Evolutionary conservation across 2,113 vertebrate genomes (phyloP), one percentile per base, ranked within the genome.

Genomic region (Columba livia): DNA sequence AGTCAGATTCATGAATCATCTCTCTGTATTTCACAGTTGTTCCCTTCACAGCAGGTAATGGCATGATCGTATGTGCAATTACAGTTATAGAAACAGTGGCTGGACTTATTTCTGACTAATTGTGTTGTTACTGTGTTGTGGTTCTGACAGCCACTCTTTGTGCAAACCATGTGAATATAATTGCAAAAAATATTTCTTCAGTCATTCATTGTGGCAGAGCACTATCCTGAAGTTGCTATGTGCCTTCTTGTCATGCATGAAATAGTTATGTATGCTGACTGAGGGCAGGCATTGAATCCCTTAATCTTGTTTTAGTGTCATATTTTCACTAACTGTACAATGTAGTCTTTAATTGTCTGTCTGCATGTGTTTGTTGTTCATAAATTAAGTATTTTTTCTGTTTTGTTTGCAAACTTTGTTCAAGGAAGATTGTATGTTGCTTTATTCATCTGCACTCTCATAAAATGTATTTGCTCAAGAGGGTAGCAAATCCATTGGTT

Each of bases 1-100:
- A 93, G 32, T 95, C 85, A 91, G 51, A 77, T 53, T 79, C 23
- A 73, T 93, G 79, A 92, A 70, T 93, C 71, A 88, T 61, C n/a
- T 85, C 42, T 64, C n/a, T 77, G 3, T 58, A 20, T 82, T 93
- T 89, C 71, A 54, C 32, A 71, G 86, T 90, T 90, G 54, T 44
- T 89, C 24, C n/a, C 92, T 88, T 77, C 75, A 66, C 62, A 90
- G 64, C 51, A 95, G 79, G 85, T 67, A 88, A 70, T 42, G 71
- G 31, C 64, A 72, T 24, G 36, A 20, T 53, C 62, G 11, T 5
- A 5, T 61, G 15, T 79, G 51, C 56, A 73, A 54, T 73, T 92
- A 57, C 3, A 71, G 61, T 53, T 90, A 38, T 4, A 53, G 64
- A 91, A 93, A 62, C 0, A 0, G n/a, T 80, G 42, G 25, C 26